Percentiles rank a stretch among this genome's conserved stretches.
These are phyloP conservation scores for Agrotis exclamationis DNA, from an alignment of 2,888 invertebrate genomes.

Conservation along the genomic window DNA sequence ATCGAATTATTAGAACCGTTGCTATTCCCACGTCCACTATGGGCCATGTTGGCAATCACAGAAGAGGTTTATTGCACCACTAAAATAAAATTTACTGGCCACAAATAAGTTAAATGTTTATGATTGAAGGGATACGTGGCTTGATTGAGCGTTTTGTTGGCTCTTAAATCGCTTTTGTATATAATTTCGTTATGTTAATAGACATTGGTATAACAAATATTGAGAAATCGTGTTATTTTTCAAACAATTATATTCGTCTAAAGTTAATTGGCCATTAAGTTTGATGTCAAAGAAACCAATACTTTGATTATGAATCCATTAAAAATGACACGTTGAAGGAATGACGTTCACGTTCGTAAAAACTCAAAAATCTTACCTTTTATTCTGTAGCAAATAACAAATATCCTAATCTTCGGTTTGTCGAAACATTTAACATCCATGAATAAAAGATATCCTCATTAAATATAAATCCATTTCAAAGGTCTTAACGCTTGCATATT, in stretches of 20 bases:
- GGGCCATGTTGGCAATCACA: conserved; percentile 38
- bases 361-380: neutral
- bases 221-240: neutral
- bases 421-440: conserved; percentile 19
- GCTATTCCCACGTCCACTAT: conserved; percentile 54
- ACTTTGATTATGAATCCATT: neutral
- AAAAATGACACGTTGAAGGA: neutral
- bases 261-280: neutral
- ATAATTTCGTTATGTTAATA: conserved; percentile 46
- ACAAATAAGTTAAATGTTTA: conserved; percentile 63
- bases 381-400: conserved; percentile 9
- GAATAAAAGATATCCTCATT: conserved; percentile 39
- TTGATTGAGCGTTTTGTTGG: conserved; percentile 65
- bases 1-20: conserved; percentile 30
- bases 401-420: conserved; percentile 16
- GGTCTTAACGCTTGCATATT: conserved; percentile 46
- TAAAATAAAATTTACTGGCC: conserved; percentile 64
- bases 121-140: conserved; percentile 53
- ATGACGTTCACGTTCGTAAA: neutral
- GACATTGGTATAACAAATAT: conserved; percentile 29
- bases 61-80: conserved; percentile 55
- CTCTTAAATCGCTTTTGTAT: conserved; percentile 52
- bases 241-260: too few relatives aligned
- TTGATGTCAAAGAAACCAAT: neutral
- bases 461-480: conserved; percentile 37